These are phyloP conservation scores for Chloroclystis v-ata DNA, from an alignment of 2,888 invertebrate species.

Conservation along the genomic window DNA sequence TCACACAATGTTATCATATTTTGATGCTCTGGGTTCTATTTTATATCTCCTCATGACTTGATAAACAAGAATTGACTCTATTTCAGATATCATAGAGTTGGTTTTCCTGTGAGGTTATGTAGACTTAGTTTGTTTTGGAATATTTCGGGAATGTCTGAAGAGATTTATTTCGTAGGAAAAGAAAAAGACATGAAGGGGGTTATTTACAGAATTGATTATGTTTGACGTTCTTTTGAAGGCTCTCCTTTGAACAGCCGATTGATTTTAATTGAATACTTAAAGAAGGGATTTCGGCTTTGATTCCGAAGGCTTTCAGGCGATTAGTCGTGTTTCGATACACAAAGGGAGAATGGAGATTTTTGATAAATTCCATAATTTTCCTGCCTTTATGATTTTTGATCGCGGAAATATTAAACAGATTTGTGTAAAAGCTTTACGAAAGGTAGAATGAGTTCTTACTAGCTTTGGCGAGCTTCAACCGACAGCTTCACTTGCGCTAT, in stretches of 20 bases:
- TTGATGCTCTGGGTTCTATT: slow-evolving; percentile 24
- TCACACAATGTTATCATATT: slow-evolving; percentile 67
- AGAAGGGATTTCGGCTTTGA: slow-evolving; percentile 48
- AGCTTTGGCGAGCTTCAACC: too few species aligned
- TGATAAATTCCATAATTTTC: slow-evolving; percentile 15
- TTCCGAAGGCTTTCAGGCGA: slow-evolving; percentile 47
- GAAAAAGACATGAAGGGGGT: slow-evolving; percentile 55
- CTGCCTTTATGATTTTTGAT: background rate
- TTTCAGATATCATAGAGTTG: slow-evolving; percentile 1
- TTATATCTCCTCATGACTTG: background rate
- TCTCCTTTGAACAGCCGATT: slow-evolving; percentile 56
- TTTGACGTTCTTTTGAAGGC: slow-evolving; percentile 67
- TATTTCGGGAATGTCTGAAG: slow-evolving; percentile 43
- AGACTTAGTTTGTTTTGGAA: slow-evolving; percentile 23
- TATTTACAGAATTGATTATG: slow-evolving; percentile 77
- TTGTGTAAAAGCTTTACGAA: too few species aligned
- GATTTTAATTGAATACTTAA: slow-evolving; percentile 68
- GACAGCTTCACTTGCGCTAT: too few species aligned
- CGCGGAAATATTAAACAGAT: background rate
- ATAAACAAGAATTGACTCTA: background rate
- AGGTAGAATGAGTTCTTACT: too few species aligned
- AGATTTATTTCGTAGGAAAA: slow-evolving; percentile 63
- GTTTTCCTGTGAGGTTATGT: slow-evolving; percentile 10
- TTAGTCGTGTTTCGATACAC: slow-evolving; percentile 54
- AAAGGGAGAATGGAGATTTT: slow-evolving; percentile 35